phyloP scores from a whole-genome alignment of 2,888 invertebrate species.

The Patella ulyssiponensis region DNA sequence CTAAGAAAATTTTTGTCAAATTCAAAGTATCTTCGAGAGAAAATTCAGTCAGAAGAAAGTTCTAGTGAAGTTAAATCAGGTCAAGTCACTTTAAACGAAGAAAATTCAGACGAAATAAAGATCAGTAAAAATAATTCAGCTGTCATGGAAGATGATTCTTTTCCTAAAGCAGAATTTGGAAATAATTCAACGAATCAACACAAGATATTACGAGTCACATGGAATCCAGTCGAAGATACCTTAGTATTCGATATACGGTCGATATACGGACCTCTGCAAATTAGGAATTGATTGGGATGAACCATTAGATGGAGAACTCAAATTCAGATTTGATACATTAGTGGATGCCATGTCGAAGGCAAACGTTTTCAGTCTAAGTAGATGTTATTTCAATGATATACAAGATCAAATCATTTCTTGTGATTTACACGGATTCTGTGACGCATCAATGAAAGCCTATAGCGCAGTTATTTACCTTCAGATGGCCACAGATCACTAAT shows the following conservation, averaged over 20 bases:
- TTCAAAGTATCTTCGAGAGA: neutral
- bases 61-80: too few species aligned
- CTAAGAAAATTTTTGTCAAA: neutral
- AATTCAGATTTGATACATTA: neutral
- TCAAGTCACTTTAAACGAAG: neutral
- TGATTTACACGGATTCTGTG: neutral
- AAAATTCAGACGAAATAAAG: too few species aligned
- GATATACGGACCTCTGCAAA: neutral
- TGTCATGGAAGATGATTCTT: too few species aligned
- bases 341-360: neutral
- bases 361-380: neutral
- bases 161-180: too few species aligned
- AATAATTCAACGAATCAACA: too few species aligned
- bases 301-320: neutral
- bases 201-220: slow-evolving; percentile 5
- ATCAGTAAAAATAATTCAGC: too few species aligned
- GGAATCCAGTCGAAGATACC: neutral
- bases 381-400: neutral
- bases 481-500: too few species aligned
- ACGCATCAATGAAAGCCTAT: slow-evolving; percentile 2
- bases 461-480: neutral
- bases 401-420: neutral
- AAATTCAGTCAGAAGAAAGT: too few species aligned
- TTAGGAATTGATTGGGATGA: slow-evolving; percentile 1
- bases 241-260: neutral